These are phyloP conservation scores for Triplophysa dalaica DNA, from an alignment of 2,113 vertebrate genomes.

Conservation along the genomic window DNA sequence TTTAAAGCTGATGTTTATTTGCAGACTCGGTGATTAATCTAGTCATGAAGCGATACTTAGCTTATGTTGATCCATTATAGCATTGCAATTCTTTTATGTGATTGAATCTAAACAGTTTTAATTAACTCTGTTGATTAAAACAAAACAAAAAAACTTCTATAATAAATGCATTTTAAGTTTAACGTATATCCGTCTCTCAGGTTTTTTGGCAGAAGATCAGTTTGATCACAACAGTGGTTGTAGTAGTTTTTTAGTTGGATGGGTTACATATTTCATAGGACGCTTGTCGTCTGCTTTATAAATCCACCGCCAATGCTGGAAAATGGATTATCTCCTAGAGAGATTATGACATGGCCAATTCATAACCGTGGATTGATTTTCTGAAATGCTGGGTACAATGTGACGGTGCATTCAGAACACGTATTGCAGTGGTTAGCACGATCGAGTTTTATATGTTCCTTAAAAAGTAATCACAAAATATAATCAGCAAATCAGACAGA, in stretches of 20 bases:
- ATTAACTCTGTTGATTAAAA: constrained; percentile 26
- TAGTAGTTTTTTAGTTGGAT: constrained; percentile 5
- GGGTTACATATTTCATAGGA: constrained; percentile 50
- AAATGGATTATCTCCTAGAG: constrained; percentile 50
- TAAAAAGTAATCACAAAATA: constrained; percentile 51
- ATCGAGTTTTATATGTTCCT: constrained; percentile 50
- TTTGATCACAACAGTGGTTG: neutral
- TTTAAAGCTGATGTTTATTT: constrained; percentile 3
- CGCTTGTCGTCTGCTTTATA: constrained; percentile 45
- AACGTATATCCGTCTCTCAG: neutral
- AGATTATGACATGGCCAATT: constrained; percentile 53
- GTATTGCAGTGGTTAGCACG: constrained; percentile 47
- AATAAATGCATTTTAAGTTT: neutral
- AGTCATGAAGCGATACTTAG: neutral
- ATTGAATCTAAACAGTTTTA: constrained; percentile 30
- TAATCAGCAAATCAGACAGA: constrained; percentile 47
- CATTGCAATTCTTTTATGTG: constrained; percentile 24
- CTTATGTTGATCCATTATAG: constrained; percentile 16
- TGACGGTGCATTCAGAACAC: constrained; percentile 45
- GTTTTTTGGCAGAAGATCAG: constrained; percentile 21
- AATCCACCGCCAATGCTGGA: constrained; percentile 37
- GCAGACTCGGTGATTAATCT: neutral
- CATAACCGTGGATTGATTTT: constrained; percentile 57
- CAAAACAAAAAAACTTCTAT: neutral
- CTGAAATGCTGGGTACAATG: constrained; percentile 29